Conservation (phyloP, 1,140 invertebrate species). For the Hesperophylax magnus region DNA sequence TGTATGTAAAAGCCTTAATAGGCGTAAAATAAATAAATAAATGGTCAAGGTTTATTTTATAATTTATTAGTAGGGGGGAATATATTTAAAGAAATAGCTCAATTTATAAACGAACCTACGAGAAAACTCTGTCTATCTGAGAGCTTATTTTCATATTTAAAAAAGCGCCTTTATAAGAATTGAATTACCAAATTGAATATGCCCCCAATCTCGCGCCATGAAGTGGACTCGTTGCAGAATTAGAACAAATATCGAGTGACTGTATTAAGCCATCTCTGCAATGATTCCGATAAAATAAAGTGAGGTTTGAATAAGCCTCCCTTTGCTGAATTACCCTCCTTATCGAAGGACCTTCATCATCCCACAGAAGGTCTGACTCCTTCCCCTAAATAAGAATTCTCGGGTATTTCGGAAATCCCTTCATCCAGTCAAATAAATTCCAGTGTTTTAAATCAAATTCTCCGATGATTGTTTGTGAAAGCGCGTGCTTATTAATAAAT, state of each 20-base stretch:
- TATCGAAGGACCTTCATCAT: conserved; percentile 20
- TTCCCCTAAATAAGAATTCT: conserved; percentile 15
- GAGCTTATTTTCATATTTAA: too few relatives aligned
- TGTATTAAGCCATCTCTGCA: neutral
- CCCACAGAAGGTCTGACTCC: neutral
- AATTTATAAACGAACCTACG: too few relatives aligned
- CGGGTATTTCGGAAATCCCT: neutral
- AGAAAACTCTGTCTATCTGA: too few relatives aligned
- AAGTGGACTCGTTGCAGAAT: neutral
- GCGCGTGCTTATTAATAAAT: neutral
- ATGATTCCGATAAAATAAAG: conserved; percentile 15
- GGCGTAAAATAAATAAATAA: too few relatives aligned
- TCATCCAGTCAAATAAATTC: conserved; percentile 14
- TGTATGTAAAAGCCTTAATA: too few relatives aligned
- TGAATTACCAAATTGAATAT: too few relatives aligned
- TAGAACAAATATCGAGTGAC: conserved; percentile 1
- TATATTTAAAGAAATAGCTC: too few relatives aligned
- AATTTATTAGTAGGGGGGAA: too few relatives aligned
- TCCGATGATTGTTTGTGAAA: neutral
- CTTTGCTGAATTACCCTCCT: conserved; percentile 4
- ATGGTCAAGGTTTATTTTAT: too few relatives aligned
- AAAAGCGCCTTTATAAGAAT: too few relatives aligned
- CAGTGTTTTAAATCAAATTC: neutral
- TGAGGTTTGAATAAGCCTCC: neutral
- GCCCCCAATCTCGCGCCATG: too few relatives aligned